Percentiles rank a stretch among this genome's conserved stretches.
Conservation (phyloP, 2,888 invertebrate genomes). For the Cinara cedri region DNA sequence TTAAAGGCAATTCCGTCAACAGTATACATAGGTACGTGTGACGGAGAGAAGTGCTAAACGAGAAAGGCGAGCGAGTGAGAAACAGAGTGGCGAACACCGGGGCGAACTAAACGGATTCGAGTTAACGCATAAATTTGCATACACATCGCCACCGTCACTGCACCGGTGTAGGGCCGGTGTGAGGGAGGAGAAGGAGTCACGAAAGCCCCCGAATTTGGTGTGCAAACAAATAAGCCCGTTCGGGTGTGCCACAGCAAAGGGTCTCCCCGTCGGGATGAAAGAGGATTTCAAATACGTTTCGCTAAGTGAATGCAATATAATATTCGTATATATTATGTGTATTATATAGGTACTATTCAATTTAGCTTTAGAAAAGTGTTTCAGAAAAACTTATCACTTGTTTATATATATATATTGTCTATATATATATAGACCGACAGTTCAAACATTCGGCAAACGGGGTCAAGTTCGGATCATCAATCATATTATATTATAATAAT, state of each 20-base stretch:
- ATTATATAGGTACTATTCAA: conserved; percentile 29
- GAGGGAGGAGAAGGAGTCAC: not conserved
- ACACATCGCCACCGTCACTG: not conserved
- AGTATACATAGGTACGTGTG: not conserved
- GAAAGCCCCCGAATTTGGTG: conserved; percentile 39
- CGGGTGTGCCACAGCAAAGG: conserved; percentile 11
- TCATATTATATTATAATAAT: too few relatives aligned
- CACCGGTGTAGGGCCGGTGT: too few relatives aligned
- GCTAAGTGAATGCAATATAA: conserved; percentile 34
- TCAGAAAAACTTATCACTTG: conserved; percentile 7
- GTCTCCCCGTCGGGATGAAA: conserved; percentile 39
- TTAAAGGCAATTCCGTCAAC: conserved; percentile 32
- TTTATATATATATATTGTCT: not conserved
- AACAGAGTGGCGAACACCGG: not conserved
- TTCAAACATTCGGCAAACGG: not conserved
- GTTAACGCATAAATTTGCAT: conserved; percentile 40
- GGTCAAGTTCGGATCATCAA: not conserved
- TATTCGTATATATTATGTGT: too few relatives aligned
- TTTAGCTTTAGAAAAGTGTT: conserved; percentile 23
- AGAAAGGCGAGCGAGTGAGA: not conserved
- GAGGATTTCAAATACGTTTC: conserved; percentile 35
- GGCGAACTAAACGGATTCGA: conserved; percentile 42
- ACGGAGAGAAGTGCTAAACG: not conserved
- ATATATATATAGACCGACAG: not conserved
- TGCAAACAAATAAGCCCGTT: conserved; percentile 47